These are phyloP conservation scores for Xiphorhynchus erythropygius DNA, from an alignment of 2,797 vertebrate genomes.

Conservation along the genomic window DNA sequence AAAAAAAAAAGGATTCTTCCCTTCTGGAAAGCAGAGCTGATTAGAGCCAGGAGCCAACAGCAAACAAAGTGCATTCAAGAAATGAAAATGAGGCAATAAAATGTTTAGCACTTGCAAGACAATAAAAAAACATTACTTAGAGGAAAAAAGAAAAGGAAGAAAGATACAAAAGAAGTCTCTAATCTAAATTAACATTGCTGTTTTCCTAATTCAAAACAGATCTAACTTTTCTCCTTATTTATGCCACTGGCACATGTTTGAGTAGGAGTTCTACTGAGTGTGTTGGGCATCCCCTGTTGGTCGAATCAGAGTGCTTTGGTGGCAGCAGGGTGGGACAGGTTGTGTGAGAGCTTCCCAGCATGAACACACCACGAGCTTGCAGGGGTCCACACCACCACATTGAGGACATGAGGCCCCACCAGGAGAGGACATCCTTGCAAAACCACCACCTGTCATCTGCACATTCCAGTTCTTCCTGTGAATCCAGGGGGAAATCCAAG, in stretches of 20 bases:
- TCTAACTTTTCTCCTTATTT: background rate
- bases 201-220: background rate
- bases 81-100: conserved; percentile 43
- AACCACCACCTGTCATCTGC: background rate
- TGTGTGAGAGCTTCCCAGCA: background rate
- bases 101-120: conserved; percentile 35
- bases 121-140: background rate
- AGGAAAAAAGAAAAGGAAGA: background rate
- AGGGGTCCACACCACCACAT: background rate
- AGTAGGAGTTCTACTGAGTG: accelerated
- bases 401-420: background rate
- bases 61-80: conserved; percentile 10
- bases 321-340: background rate
- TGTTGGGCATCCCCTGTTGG: background rate
- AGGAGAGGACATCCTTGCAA: background rate
- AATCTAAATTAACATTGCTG: background rate
- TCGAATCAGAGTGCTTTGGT: background rate
- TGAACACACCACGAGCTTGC: background rate
- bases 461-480: background rate
- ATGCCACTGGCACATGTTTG: background rate
- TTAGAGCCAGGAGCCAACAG: background rate
- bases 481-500: background rate
- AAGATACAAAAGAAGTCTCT: background rate
- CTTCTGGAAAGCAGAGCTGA: conserved; percentile 21
- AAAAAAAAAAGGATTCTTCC: background rate